Evolutionary conservation across 1,140 invertebrate genomes (phyloP).

Genomic region (Plutomurus gul): DNA sequence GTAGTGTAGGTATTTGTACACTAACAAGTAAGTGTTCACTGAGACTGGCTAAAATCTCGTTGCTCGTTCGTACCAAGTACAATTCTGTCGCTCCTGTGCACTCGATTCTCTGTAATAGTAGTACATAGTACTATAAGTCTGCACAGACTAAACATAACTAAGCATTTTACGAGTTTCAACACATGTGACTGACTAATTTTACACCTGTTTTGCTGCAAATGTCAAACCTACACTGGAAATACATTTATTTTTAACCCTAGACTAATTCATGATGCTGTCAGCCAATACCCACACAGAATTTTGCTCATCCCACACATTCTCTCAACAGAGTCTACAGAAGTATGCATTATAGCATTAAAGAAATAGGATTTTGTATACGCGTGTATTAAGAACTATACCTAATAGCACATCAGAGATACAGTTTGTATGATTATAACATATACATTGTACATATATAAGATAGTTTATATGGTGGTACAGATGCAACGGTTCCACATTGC

Average conservation of each 20-base stretch:
- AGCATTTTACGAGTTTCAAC: slow-evolving; percentile 44
- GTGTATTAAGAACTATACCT: no score
- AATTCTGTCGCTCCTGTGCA: no score
- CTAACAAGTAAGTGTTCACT: no score
- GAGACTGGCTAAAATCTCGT: no score
- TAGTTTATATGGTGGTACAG: no score
- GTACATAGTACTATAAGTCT: neutral
- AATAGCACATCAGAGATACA: no score
- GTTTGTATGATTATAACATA: no score
- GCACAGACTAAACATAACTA: neutral
- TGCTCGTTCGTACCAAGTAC: no score
- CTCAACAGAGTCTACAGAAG: neutral
- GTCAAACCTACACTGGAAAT: slow-evolving; percentile 45
- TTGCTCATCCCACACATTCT: neutral
- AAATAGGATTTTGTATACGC: no score
- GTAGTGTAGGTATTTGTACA: no score
- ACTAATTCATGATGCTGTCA: slow-evolving; percentile 40
- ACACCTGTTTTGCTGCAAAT: slow-evolving; percentile 51
- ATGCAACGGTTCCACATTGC: neutral
- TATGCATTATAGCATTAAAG: no score
- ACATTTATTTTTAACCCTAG: slow-evolving; percentile 52
- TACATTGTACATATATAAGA: no score
- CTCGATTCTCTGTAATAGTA: neutral
- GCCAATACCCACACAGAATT: slow-evolving; percentile 8
- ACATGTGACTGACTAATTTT: slow-evolving; percentile 51